Evolutionary conservation across 2,888 invertebrate genomes (phyloP).

Genomic region (Acronicta alni): DNA sequence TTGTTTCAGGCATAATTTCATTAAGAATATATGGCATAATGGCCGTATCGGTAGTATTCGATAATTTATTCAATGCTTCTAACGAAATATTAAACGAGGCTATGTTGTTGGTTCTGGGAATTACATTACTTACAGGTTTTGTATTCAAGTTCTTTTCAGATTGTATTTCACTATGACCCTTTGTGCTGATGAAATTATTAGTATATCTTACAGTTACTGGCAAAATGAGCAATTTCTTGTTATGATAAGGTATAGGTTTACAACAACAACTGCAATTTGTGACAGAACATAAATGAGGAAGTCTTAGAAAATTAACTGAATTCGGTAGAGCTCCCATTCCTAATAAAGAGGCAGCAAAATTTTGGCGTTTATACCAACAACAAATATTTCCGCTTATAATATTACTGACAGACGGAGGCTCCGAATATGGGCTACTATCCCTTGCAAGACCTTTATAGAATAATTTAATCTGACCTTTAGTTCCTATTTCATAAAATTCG

Average conservation of each 20-base stretch:
- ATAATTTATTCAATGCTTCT: slow-evolving; percentile 4
- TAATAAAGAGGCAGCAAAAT: slow-evolving; percentile 40
- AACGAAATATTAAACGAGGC: slow-evolving; percentile 31
- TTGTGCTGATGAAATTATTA: slow-evolving; percentile 20
- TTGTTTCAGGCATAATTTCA: slow-evolving; percentile 3
- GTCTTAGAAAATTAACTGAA: slow-evolving; percentile 51
- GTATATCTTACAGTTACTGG: slow-evolving; percentile 29
- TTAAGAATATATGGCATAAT: not conserved
- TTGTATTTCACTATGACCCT: slow-evolving; percentile 10
- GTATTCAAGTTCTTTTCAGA: slow-evolving; percentile 11
- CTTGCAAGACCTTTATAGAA: slow-evolving; percentile 5
- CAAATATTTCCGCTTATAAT: slow-evolving; percentile 39
- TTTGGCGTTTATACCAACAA: slow-evolving; percentile 63
- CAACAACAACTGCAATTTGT: slow-evolving; percentile 59
- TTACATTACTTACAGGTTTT: not conserved
- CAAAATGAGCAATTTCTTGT: slow-evolving; percentile 1
- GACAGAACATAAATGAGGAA: slow-evolving; percentile 46
- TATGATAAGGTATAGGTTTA: slow-evolving; percentile 22
- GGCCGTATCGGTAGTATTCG: not conserved
- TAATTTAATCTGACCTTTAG: slow-evolving; percentile 27
- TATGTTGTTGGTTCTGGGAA: too few relatives aligned
- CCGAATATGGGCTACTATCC: not conserved
- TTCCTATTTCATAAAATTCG: slow-evolving; percentile 53
- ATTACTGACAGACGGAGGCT: not conserved
- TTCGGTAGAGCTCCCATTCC: slow-evolving; percentile 25